Base-by-base conservation (phyloP, 2,888 invertebrate genomes). In the Rhogogaster chlorosoma region DNA sequence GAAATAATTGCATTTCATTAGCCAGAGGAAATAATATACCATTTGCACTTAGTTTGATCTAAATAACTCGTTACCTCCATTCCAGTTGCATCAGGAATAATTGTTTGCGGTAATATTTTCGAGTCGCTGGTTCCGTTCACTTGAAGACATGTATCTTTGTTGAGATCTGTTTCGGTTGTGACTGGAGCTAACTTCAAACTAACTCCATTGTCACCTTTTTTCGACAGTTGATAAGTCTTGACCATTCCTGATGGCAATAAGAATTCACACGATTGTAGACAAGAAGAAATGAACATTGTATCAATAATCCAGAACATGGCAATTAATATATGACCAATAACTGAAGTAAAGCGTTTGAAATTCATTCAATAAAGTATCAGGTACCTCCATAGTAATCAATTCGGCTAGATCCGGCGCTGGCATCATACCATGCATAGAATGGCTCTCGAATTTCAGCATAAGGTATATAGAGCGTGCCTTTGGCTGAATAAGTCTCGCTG, bases 401-500 rank as follows among this genome's bases (percentile, higher is more conserved):
- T 75, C 99, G 96, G 67, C 98, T 98, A 86, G 96, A 96, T 84
- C 96, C 96, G 84, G 95, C 95, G 5, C 94, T 94, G 42, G 94
- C 95, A 94, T 99, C 98, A 89, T 95, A 98, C 97, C 97, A 99
- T 18, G 97, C 98, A 90, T 96, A 96, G 92, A 99, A 98, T 0
- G 99, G 98, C 93, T 99, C 99, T 36, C 95, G 95, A 78, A 99
- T 96, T 94, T 99, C 99, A 0, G 99, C 99, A 94, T 99, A 99
- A 0, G 99, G 99, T 88, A 99, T 97, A 88, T 95, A 96, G 38
- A 99, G 93, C 4, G 96, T 94, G 4, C 98, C 98, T 91, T 96
- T 96, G 0, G 97, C 96, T 0, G 96, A 96, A 91, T 98, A 98
- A 0, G 95, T 95, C 0, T 94, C 92, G 90, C 95, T 97, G 96